Base-by-base conservation (phyloP, 2,888 invertebrate genomes). In the Rhimphoctona megacephalus region DNA sequence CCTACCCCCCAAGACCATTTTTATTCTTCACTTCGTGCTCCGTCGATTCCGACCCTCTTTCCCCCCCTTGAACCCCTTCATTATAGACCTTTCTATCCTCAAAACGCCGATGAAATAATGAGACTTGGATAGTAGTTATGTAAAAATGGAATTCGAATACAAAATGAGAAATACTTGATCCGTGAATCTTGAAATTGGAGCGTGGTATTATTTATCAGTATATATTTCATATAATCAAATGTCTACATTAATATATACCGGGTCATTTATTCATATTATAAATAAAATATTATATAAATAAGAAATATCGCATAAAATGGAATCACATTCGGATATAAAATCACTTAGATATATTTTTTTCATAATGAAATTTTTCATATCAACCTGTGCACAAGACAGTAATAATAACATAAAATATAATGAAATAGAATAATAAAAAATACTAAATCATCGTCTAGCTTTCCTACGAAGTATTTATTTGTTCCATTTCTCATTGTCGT, bases 71-170 rank as follows among this genome's bases (percentile, higher is more conserved):
- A 39, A 1, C 11, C 43, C 57, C 83, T 81, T 85, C 81, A 85
- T 84, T 79, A 85, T 86, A 69, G 79, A 78, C 30, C 49, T 76
- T 54, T 25, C 49, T 76, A 73, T 82, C 46, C 74, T 33, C 74
- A 72, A 79, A 81, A 81, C 85, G 49, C 84, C 80, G 82, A 54
- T 85, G 67, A 81, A 86, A 85, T 88, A 82, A 86, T 83, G 87
- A 83, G 86, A 61, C 61, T 25, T 73, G 61, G 78, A 78, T 85
- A 80, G 80, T 76, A 81, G 82, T 72, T 57, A 33, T 74, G 43
- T 46, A 33, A 57, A 81, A 79, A 83, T 83, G 30, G 67, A 81
- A 74, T 69, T 33, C 39, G 70, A 76, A 82, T 82, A 67, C 52
- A 78, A 79, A 86, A 86, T 78, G 61, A 36, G 69, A 52, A 19